Conservation (phyloP, 2,113 vertebrate genomes). For the Tiliqua scincoides region DNA sequence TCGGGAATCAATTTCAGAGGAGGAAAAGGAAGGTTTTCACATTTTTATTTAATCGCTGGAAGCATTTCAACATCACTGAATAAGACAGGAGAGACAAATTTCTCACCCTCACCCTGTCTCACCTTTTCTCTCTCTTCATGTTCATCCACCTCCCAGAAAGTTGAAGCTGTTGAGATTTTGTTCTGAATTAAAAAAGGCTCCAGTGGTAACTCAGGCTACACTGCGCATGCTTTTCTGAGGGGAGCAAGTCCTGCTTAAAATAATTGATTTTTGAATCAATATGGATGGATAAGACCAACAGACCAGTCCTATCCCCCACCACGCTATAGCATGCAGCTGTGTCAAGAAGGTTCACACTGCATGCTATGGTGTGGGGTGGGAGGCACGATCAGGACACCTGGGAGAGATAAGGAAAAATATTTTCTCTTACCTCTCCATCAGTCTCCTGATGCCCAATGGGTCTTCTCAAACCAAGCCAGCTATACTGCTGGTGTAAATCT, state of each 20-base stretch:
- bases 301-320: no score
- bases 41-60: conserved; percentile 14
- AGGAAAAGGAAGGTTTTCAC: conserved; percentile 22
- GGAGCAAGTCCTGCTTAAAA: not conserved
- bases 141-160: not conserved
- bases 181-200: fast-evolving
- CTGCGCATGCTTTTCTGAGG: not conserved
- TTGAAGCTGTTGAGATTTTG: not conserved
- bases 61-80: not conserved
- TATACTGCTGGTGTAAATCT: no score
- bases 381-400: no score
- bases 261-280: not conserved
- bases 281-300: not conserved
- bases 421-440: no score
- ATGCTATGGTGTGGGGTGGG: no score
- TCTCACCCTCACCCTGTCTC: conserved; percentile 5
- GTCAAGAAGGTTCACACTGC: no score
- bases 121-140: not conserved
- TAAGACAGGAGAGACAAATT: fast-evolving
- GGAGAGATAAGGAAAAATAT: no score
- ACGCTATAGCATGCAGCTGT: no score
- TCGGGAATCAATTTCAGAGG: conserved; percentile 38
- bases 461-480: no score
- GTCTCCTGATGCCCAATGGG: no score
- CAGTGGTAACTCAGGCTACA: not conserved